A percentile compares a stretch with the other conserved stretches of the same genome.
These are phyloP conservation scores for Drosophila kanekoi DNA, from an alignment of 2,888 invertebrate species.

Conservation along the genomic window DNA sequence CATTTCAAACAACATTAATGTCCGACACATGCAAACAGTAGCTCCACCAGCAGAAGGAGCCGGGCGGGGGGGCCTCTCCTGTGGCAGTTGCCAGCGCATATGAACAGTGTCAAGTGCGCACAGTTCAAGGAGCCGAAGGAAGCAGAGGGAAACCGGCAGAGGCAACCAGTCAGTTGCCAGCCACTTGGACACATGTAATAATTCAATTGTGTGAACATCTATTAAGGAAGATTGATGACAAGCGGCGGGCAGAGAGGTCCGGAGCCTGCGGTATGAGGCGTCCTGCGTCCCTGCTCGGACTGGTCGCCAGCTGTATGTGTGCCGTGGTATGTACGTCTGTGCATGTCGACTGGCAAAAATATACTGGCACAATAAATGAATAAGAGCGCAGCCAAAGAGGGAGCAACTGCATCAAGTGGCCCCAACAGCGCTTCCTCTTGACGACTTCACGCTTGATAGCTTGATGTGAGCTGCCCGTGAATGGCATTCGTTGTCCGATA, in stretches of 20 bases:
- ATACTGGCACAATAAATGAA: conserved; percentile 58
- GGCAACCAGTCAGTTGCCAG: conserved; percentile 66
- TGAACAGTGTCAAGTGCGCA: conserved; percentile 61
- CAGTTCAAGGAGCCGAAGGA: conserved; percentile 12
- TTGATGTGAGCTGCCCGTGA: conserved; percentile 29
- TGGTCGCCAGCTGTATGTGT: conserved; percentile 17
- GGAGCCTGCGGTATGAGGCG: conserved; percentile 25
- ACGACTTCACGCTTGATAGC: conserved; percentile 31
- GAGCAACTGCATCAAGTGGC: conserved; percentile 47
- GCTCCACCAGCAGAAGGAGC: conserved; percentile 2
- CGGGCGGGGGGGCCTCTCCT: conserved; percentile 1
- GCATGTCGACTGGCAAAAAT: conserved; percentile 15
- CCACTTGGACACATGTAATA: conserved; percentile 81
- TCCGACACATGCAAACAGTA: conserved; percentile 64
- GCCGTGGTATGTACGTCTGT: conserved; percentile 2
- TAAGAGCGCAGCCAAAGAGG: conserved; percentile 35
- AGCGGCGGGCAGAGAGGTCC: conserved; percentile 35
- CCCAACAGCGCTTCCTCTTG: conserved; percentile 43
- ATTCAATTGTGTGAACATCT: conserved; percentile 83
- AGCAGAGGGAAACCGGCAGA: conserved; percentile 9
- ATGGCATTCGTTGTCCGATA: conserved; percentile 15
- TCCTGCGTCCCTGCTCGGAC: conserved; percentile 5
- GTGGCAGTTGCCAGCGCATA: conserved; percentile 42
- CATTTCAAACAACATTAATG: conserved; percentile 71
- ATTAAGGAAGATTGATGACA: conserved; percentile 84